These are phyloP conservation scores for Perca fluviatilis DNA, from an alignment of 2,113 vertebrate genomes.

Conservation along the genomic window DNA sequence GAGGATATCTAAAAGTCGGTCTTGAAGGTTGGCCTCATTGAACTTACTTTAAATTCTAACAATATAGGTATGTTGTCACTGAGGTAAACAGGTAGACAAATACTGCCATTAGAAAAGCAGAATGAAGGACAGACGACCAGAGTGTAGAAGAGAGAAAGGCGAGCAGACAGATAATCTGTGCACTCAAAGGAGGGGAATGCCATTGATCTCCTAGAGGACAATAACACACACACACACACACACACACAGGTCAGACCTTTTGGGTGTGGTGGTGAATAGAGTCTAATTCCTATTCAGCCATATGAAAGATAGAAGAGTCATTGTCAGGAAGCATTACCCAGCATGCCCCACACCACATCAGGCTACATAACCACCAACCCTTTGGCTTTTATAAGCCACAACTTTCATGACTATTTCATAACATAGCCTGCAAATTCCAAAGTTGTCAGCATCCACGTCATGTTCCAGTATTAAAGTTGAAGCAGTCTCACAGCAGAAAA, in stretches of 20 bases:
- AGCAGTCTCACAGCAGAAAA: neutral
- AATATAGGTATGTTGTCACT: neutral
- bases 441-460: constrained; percentile 4
- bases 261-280: constrained; percentile 69
- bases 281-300: constrained; percentile 72
- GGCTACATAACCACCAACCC: constrained; percentile 18
- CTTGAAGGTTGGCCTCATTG: neutral
- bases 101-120: constrained; percentile 3
- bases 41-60: neutral
- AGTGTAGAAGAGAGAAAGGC: constrained; percentile 45
- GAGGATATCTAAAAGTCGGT: neutral
- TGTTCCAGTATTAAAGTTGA: neutral
- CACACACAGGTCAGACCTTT: constrained; percentile 67
- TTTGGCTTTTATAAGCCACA: constrained; percentile 14
- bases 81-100: constrained; percentile 15
- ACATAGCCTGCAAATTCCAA: neutral
- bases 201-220: constrained; percentile 79
- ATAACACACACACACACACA: constrained; percentile 46
- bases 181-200: constrained; percentile 76
- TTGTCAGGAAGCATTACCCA: constrained; percentile 70
- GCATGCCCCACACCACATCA: constrained; percentile 64
- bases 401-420: neutral
- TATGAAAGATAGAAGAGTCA: constrained; percentile 63
- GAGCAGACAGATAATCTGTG: constrained; percentile 72
- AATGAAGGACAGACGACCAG: constrained; percentile 36